phyloP scores from a whole-genome alignment of 1,140 invertebrate genomes.

The Colletes gigas region DNA sequence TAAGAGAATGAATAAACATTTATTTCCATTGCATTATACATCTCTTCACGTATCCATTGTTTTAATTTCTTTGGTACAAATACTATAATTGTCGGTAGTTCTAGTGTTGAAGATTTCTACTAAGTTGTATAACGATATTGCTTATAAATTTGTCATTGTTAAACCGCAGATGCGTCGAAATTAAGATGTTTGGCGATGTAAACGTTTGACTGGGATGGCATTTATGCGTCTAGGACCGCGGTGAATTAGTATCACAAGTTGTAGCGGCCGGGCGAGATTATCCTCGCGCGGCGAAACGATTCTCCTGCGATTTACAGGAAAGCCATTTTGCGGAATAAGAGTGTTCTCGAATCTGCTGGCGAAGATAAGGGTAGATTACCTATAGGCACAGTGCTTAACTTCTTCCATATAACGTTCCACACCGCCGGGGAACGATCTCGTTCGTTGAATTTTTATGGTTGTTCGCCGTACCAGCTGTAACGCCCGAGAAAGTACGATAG shows the following conservation, averaged over 20 bases:
- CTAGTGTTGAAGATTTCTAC: too few species aligned
- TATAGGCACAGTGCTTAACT: slow-evolving; percentile 55
- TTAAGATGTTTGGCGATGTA: background rate
- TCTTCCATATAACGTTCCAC: slow-evolving; percentile 49
- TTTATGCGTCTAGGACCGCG: background rate
- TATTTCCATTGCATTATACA: too few species aligned
- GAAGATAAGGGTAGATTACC: slow-evolving; percentile 57
- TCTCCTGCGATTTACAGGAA: slow-evolving; percentile 33
- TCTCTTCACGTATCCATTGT: too few species aligned
- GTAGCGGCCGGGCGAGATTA: slow-evolving; percentile 19
- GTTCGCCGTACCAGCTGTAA: slow-evolving; percentile 61
- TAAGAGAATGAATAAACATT: too few species aligned
- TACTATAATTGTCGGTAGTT: too few species aligned
- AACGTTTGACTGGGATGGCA: background rate
- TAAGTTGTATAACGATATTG: too few species aligned
- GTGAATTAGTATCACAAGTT: slow-evolving; percentile 17
- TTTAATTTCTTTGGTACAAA: too few species aligned
- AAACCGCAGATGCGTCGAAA: background rate
- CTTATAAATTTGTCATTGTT: background rate
- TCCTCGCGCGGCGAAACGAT: slow-evolving; percentile 4
- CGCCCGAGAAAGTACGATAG: slow-evolving; percentile 54
- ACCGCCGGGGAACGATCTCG: slow-evolving; percentile 48
- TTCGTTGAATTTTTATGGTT: slow-evolving; percentile 69
- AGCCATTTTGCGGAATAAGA: slow-evolving; percentile 42
- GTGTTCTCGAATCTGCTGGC: slow-evolving; percentile 48